These are phyloP conservation scores for Leptobrachium leishanense DNA, from an alignment of 2,113 vertebrate species.

Conservation along the genomic window DNA sequence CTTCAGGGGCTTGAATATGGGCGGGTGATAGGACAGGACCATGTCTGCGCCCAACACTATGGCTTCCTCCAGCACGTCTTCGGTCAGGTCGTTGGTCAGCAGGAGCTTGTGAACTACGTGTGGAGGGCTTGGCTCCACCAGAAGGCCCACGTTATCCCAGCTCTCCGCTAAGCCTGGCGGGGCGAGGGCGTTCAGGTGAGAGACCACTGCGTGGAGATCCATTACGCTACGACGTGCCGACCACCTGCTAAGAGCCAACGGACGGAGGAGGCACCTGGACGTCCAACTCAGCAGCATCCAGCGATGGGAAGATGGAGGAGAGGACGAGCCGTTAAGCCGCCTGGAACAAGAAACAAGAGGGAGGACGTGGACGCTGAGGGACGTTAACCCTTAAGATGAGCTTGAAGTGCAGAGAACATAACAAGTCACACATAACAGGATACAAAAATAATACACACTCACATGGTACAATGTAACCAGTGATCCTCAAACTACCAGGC, in stretches of 20 bases:
- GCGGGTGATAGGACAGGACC: conserved; percentile 92
- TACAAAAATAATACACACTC: too few relatives aligned
- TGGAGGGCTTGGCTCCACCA: conserved; percentile 85
- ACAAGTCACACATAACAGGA: too few relatives aligned
- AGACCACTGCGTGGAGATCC: conserved; percentile 77
- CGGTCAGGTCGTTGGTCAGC: conserved; percentile 88
- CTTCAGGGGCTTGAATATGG: conserved; percentile 82
- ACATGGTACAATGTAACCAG: too few relatives aligned
- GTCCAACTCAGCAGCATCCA: neutral
- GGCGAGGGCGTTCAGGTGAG: conserved; percentile 79
- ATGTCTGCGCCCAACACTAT: conserved; percentile 73
- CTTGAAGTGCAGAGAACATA: too few relatives aligned
- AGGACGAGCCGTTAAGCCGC: neutral
- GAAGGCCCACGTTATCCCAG: conserved; percentile 93
- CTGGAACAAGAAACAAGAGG: neutral
- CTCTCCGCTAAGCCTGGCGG: conserved; percentile 84
- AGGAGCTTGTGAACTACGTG: conserved; percentile 77
- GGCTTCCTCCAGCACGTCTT: conserved; percentile 86
- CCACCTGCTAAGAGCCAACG: neutral
- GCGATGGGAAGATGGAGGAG: conserved; percentile 51
- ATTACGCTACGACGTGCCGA: conserved; percentile 58
- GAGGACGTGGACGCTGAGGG: neutral
- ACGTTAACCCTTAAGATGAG: too few relatives aligned
- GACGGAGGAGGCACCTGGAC: neutral
- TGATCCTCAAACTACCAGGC: too few relatives aligned